Base-by-base conservation (phyloP, 2,888 invertebrate species). In the Sialis fuliginosa region DNA sequence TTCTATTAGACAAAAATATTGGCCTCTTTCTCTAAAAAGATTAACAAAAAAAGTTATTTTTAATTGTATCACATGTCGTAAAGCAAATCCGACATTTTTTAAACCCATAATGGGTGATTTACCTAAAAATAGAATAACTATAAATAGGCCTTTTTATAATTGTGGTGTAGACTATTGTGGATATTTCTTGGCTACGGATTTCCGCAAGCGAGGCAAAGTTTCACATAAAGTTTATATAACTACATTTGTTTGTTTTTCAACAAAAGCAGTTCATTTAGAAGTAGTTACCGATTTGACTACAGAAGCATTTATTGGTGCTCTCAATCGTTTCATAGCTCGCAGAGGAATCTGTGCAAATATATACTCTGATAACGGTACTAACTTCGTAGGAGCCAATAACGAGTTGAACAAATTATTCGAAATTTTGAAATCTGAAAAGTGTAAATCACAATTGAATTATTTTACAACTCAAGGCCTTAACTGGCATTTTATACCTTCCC, bases 21-120 rank as follows among this genome's bases (percentile, higher is more conserved):
- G 52, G 53, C 48, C 48, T 2, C n/a, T 51, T 13, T 33, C 44
- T 13, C 52, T 50, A 33, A 39, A 47, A 31, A 42, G 44, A 12
- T 5, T 45, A 10, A 48, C 47, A 4, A 48, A 46, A 13, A 32
- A 39, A n/a, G 40, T 48, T 30, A 34, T 51, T 4, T 12, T 43
- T 8, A 45, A 51, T 35, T 54, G 53, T 39, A 46, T 52, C 5
- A 35, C 2, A 8, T 55, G 54, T 47, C 50, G 48, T 46, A 44
- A 47, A 32, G 45, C 41, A 6, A 52, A 54, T 9, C 51, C 55
- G 9, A 42, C 9, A 13, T 7, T 32, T 30, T 33, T 45, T 6
- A 22, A 47, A 1, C 52, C 53, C 37, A 6, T 53, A 8, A 59
- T 58, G 58, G 57, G 55, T n/a, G 45, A 55, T 42, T 50, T 59